Evolutionary conservation across 2,113 vertebrate genomes (phyloP).

Genomic region (Mustela nigripes): DNA sequence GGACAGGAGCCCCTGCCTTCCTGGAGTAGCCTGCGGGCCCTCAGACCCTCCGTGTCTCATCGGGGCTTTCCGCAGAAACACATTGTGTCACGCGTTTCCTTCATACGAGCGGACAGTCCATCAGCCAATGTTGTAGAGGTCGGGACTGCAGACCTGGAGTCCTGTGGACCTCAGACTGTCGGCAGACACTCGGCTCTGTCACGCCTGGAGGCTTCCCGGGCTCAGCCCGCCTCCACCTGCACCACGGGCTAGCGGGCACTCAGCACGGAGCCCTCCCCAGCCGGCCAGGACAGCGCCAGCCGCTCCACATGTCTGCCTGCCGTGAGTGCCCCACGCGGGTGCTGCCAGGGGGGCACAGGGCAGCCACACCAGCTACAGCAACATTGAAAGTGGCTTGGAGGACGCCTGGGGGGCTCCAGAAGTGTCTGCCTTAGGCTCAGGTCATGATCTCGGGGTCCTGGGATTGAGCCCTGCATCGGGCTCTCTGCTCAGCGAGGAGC

Average conservation of each 20-base stretch:
- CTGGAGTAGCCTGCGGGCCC: accelerated
- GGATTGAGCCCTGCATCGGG: accelerated
- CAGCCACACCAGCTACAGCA: not conserved
- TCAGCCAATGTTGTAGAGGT: not conserved
- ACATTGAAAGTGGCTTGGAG: not conserved
- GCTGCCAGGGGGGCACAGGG: not conserved
- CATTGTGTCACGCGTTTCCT: not conserved
- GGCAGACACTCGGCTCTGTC: not conserved
- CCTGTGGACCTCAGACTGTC: accelerated
- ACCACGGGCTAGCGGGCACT: not conserved
- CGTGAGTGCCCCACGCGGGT: not conserved
- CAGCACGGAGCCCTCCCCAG: not conserved
- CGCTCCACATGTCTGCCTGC: not conserved
- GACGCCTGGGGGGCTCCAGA: not conserved
- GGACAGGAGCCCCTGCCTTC: not conserved
- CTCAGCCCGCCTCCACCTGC: not conserved
- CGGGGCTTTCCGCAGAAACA: not conserved
- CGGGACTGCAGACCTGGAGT: not conserved
- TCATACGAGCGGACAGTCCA: not conserved
- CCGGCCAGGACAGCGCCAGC: not conserved
- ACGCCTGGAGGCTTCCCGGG: not conserved
- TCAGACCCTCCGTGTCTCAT: not conserved
- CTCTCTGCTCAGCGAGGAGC: accelerated
- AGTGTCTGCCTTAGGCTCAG: not conserved
- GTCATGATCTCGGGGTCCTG: too few relatives aligned